phyloP scores from a whole-genome alignment of 1,140 invertebrate genomes.

The Cydia pomonella region DNA sequence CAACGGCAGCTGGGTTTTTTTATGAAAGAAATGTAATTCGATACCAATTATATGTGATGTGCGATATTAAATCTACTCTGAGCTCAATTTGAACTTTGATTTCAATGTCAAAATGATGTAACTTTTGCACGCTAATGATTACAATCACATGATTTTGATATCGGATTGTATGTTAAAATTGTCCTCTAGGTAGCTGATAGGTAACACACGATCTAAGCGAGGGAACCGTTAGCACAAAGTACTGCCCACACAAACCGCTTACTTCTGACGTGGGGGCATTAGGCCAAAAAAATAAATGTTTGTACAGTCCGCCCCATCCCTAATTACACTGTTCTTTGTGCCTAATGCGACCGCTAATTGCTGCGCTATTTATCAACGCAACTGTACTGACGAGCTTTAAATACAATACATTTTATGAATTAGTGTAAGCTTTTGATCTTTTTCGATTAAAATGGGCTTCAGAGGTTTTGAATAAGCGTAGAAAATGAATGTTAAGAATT shows the following conservation, averaged over 20 bases:
- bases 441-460: background rate
- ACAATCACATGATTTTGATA: too few relatives aligned
- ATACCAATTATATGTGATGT: too few relatives aligned
- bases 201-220: background rate
- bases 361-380: conserved; percentile 22
- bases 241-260: conserved; percentile 10
- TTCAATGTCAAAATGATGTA: too few relatives aligned
- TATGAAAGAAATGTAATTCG: too few relatives aligned
- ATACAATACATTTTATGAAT: conserved; percentile 27
- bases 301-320: conserved; percentile 20
- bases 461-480: background rate
- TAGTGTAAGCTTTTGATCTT: background rate
- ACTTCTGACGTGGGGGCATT: conserved; percentile 7
- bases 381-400: conserved; percentile 29
- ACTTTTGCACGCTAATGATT: too few relatives aligned
- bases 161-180: too few relatives aligned
- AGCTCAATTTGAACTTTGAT: too few relatives aligned
- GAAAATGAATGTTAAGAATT: background rate
- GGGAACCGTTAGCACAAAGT: conserved; percentile 4
- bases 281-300: conserved; percentile 25
- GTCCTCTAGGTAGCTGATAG: background rate
- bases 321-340: conserved; percentile 28
- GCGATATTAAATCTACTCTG: too few relatives aligned
- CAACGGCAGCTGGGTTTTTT: too few relatives aligned
- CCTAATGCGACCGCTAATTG: conserved; percentile 30